Evolutionary conservation across 2,797 vertebrate species (phyloP).

Genomic region (Gobionotothen gibberifrons): DNA sequence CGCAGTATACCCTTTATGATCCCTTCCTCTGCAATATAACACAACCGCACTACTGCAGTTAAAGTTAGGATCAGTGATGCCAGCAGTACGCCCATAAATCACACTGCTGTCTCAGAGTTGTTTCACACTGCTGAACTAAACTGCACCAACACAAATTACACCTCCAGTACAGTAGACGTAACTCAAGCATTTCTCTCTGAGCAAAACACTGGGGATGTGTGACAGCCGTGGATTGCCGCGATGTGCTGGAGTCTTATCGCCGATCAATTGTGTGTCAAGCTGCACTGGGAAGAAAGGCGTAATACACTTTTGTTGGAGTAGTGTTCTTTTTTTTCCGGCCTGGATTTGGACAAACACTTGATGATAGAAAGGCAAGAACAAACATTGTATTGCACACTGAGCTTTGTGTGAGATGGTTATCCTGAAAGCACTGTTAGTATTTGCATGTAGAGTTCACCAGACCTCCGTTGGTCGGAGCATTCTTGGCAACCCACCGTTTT

Average conservation of each 20-base stretch:
- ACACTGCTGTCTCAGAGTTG: conserved; percentile 68
- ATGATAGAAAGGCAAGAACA: conserved; percentile 28
- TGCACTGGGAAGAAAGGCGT: conserved; percentile 33
- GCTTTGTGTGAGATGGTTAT: conserved; percentile 9
- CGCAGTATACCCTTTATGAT: conserved; percentile 45
- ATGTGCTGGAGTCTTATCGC: conserved; percentile 36
- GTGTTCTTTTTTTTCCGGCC: background rate
- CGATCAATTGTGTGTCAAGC: conserved; percentile 35
- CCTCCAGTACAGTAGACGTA: conserved; percentile 46
- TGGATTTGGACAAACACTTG: conserved; percentile 19
- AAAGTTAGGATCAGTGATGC: conserved; percentile 75
- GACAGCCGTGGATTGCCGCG: conserved; percentile 45
- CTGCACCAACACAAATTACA: conserved; percentile 74
- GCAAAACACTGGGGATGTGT: conserved; percentile 42
- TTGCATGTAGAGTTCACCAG: conserved; percentile 37
- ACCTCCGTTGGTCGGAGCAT: conserved; percentile 17
- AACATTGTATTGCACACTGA: conserved; percentile 3
- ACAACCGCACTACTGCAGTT: conserved; percentile 68
- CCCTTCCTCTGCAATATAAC: conserved; percentile 65
- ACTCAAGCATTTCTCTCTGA: conserved; percentile 46
- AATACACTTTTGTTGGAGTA: conserved; percentile 16
- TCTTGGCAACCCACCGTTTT: conserved; percentile 36
- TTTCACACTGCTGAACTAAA: conserved; percentile 74
- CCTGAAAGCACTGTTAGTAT: conserved; percentile 31
- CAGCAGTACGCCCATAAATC: conserved; percentile 68